phyloP scores from a whole-genome alignment of 2,113 vertebrate genomes.

The Brachyistius frenatus region DNA sequence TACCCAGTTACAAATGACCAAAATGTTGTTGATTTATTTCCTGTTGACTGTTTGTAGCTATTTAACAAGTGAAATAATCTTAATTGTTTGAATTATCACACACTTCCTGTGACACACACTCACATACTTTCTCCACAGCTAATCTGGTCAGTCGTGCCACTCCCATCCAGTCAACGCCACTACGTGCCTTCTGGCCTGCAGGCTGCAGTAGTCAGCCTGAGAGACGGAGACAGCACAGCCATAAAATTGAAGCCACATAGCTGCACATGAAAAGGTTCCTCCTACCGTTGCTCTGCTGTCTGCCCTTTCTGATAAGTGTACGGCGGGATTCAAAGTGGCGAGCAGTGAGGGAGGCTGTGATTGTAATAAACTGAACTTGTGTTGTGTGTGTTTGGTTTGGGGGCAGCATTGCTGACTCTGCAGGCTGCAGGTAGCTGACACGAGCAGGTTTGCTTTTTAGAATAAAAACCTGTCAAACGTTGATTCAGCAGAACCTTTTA shows the following conservation, averaged over 20 bases:
- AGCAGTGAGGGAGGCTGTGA: slow-evolving; percentile 2
- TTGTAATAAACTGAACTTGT: slow-evolving; percentile 17
- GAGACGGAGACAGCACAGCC: slow-evolving; percentile 53
- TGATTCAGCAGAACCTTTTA: slow-evolving; percentile 7
- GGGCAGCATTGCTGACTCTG: slow-evolving; percentile 25
- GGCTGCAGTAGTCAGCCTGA: slow-evolving; percentile 27
- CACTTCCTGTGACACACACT: slow-evolving; percentile 6
- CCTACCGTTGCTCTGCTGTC: slow-evolving; percentile 21
- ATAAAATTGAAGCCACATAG: slow-evolving; percentile 33
- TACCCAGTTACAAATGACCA: not conserved
- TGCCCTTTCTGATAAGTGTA: slow-evolving; percentile 47
- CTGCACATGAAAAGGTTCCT: slow-evolving; percentile 24
- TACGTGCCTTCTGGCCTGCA: slow-evolving; percentile 32
- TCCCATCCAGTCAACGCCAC: slow-evolving; percentile 15
- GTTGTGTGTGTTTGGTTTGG: not conserved
- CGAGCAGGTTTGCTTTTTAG: slow-evolving; percentile 11
- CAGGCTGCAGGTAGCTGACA: slow-evolving; percentile 15
- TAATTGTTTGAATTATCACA: not conserved
- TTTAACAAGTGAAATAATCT: slow-evolving; percentile 22
- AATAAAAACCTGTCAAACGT: slow-evolving; percentile 18
- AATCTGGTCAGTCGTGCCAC: no score
- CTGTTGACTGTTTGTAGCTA: slow-evolving; percentile 12
- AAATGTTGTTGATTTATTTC: slow-evolving; percentile 5
- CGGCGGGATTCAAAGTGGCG: no score
- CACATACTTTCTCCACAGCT: slow-evolving; percentile 4